phyloP scores from a whole-genome alignment of 1,140 invertebrate species.

The Bicyclus anynana region DNA sequence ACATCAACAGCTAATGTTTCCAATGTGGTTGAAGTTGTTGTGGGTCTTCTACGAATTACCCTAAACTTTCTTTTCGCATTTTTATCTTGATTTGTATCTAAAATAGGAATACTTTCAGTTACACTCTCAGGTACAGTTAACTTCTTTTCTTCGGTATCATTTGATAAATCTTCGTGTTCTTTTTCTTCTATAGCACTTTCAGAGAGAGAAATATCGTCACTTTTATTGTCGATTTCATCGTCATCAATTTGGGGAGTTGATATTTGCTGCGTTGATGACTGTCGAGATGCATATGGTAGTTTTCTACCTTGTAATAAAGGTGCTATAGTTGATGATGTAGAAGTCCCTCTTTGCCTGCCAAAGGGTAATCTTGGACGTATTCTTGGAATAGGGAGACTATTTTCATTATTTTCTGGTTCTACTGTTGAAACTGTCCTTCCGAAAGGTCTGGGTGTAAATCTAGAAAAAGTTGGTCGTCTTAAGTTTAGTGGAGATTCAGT shows the following conservation, averaged over 20 bases:
- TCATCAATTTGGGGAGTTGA: slow-evolving; percentile 41
- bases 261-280: slow-evolving; percentile 34
- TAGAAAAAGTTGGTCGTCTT: slow-evolving; percentile 54
- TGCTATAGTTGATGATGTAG: slow-evolving; percentile 19
- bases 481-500: slow-evolving; percentile 35
- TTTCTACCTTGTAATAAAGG: slow-evolving; percentile 44
- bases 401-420: slow-evolving; percentile 21
- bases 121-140: slow-evolving; percentile 37
- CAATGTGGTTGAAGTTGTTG: slow-evolving; percentile 34
- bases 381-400: slow-evolving; percentile 32
- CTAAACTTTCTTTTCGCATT: slow-evolving; percentile 54
- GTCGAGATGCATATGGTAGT: slow-evolving; percentile 49
- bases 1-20: slow-evolving; percentile 20
- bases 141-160: slow-evolving; percentile 23
- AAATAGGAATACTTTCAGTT: slow-evolving; percentile 35
- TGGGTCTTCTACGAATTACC: slow-evolving; percentile 58
- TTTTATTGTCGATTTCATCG: slow-evolving; percentile 67
- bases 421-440: slow-evolving; percentile 33
- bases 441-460: slow-evolving; percentile 70
- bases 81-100: slow-evolving; percentile 43
- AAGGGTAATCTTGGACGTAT: slow-evolving; percentile 45
- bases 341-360: slow-evolving; percentile 39
- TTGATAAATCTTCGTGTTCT: slow-evolving; percentile 52
- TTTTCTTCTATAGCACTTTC: slow-evolving; percentile 78
- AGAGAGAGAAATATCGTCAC: slow-evolving; percentile 71